Evolutionary conservation across 2,797 vertebrate genomes (phyloP).

Genomic region (Balearica regulorum): DNA sequence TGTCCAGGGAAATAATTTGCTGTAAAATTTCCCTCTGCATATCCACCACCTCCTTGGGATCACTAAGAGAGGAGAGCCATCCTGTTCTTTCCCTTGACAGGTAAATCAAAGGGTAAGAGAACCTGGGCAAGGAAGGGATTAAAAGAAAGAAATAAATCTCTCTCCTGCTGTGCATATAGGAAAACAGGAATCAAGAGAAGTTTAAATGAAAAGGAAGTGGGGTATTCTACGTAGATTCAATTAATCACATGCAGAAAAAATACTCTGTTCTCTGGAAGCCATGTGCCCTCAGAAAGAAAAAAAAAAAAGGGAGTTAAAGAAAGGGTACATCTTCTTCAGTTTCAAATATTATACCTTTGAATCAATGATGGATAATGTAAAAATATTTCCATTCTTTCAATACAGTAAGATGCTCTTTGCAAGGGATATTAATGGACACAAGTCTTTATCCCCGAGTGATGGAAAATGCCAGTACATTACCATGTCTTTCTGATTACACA

Average conservation of each 20-base stretch:
- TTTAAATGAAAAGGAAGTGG: background rate
- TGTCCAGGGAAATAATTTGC: background rate
- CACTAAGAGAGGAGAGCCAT: background rate
- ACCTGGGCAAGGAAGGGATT: background rate
- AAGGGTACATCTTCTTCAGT: background rate
- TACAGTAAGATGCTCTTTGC: background rate
- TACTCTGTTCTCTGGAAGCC: background rate
- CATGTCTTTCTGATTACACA: background rate
- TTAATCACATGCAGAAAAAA: background rate
- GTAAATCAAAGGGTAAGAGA: background rate
- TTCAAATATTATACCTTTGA: background rate
- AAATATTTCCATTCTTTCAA: background rate
- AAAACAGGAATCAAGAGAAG: background rate
- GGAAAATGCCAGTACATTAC: background rate
- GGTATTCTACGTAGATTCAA: background rate
- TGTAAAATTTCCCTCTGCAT: background rate
- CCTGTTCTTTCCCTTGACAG: background rate
- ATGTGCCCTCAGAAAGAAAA: background rate
- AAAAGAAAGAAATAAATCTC: background rate
- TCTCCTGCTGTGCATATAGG: background rate
- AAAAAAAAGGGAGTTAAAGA: background rate
- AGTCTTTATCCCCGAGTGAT: background rate
- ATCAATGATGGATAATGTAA: background rate
- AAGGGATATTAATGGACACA: background rate
- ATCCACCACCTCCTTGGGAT: background rate